Evolutionary conservation across 1,140 invertebrate genomes (phyloP).

Genomic region (Calosoma granatense): DNA sequence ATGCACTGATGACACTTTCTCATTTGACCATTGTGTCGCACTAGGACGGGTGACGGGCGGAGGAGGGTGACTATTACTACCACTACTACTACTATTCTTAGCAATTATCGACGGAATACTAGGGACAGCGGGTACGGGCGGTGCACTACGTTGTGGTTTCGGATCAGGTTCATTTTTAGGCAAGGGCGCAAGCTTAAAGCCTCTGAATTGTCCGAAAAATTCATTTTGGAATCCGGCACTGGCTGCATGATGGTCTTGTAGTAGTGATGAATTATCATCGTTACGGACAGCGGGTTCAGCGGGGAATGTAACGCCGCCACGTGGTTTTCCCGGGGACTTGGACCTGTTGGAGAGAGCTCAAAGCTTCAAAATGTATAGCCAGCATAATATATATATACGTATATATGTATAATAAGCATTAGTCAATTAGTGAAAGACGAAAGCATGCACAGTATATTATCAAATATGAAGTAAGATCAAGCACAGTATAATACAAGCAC

Average conservation of each 20-base stretch:
- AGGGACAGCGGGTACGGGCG: conserved; percentile 38
- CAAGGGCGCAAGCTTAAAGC: conserved; percentile 64
- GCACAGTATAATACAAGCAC: not conserved
- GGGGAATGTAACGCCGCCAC: conserved; percentile 44
- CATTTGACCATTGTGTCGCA: not conserved
- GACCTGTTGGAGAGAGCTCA: conserved; percentile 21
- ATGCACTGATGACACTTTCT: conserved; percentile 9
- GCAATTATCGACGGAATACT: not conserved
- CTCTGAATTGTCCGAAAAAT: conserved; percentile 76
- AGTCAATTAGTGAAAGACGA: too few species aligned
- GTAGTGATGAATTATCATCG: conserved; percentile 41
- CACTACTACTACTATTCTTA: too few species aligned
- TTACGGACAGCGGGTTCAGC: conserved; percentile 40
- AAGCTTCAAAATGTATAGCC: conserved; percentile 10
- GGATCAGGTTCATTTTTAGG: conserved; percentile 37
- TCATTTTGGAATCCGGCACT: conserved; percentile 39
- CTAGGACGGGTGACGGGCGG: not conserved
- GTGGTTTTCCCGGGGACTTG: conserved; percentile 38
- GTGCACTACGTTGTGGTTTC: conserved; percentile 36
- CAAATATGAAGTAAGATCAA: conserved; percentile 6
- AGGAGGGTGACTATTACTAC: too few species aligned
- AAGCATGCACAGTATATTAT: not conserved
- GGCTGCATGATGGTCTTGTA: conserved; percentile 22
- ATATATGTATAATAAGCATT: too few species aligned
- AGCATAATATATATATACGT: too few species aligned